Evolutionary conservation across 2,113 vertebrate genomes (phyloP), one percentile per base, ranked within the genome.

Genomic region (Cryptomyrus ogoouensis): DNA sequence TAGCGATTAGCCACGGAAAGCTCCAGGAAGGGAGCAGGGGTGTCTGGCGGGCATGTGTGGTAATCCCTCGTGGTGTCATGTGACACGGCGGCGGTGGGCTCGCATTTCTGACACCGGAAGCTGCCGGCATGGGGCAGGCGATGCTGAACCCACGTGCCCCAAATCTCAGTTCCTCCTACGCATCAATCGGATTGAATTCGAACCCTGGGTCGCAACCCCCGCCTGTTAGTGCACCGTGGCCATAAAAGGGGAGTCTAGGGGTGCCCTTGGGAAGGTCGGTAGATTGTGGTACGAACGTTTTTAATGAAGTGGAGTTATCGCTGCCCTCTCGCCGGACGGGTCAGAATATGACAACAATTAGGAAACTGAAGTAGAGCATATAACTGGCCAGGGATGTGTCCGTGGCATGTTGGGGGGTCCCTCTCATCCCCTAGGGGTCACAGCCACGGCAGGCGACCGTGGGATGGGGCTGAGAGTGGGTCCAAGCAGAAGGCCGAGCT

Each of bases 291-390:
- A 88, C 90, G 90, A 92, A 91, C 88, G 91, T 91, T 93, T 93
- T 90, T 92, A 92, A 91, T 92, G 91, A 91, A 94, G 91, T 91
- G 92, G 91, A 94, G 93, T 91, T 91, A 92, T 94, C 92, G 91
- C 94, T 93, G 90, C 92, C 92, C 92, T 90, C 83, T 89, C 93
- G 93, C 93, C 91, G 91, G 94, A 95, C 93, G 91, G 94, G 91
- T 94, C 80, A 44, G 80, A 24, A 83, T 46, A 24, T 7, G 42
- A 83, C 80, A 83, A n/a, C 80, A 47, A 2, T 46, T 44, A 9
- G 80, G 39, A 39, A 46, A 24, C 5, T 8, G 42, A 35, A 5
- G 13, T 17, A 27, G 1, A 27, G 10, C 27, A 35, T 4, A 74
- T 31, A 70, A 70, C 19, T 21, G 1, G 19, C 53, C 53, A 56